Evolutionary conservation across 2,888 invertebrate species (phyloP), one percentile per base, ranked within the genome.

Genomic region (Salpingus planirostris): DNA sequence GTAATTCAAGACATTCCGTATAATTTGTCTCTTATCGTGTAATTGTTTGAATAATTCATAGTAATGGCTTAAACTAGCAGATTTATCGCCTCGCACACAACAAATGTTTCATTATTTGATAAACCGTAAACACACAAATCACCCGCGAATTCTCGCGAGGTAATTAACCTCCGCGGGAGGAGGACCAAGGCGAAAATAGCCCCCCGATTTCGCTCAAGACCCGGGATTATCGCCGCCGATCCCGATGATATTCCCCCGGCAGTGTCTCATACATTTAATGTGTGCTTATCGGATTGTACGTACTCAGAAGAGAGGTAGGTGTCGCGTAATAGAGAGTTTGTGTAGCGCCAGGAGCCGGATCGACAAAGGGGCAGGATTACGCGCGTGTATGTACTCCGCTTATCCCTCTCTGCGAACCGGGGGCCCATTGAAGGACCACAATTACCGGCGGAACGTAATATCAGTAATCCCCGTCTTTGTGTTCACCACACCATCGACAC

Each of bases 1-100:
- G 57, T 60, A 60, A 60, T 59, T 60, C 58, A 60, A 54, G 52
- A 52, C 50, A 47, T 52, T 55, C 54, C 49, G 59, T 57, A 59
- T 59, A 63, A 63, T 63, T 63, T 63, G 63, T 62, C 62, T 60
- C 57, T 61, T 63, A 62, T 62, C 59, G 52, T 57, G 62, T 61
- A 62, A 61, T 62, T 62, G 60, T 60, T 61, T 62, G 63, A 60
- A 63, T 63, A 57, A 63, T 62, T 60, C 60, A 63, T 60, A 55
- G 51, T 57, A 59, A 59, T 59, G 54, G 36, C 27, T 31, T 8
- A 24, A 36, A 36, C 36, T 27, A 36, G 27, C 36, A 31, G 36
- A 36, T 36, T 36, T 36, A 36, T 36, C 27, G 36, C 11, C 14
- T 13, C 25, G 27, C 5, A 18, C 31, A 15, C 36, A 36, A 36